These are phyloP conservation scores for Sycophaga agraensis DNA, from an alignment of 1,140 invertebrate genomes.

Conservation along the genomic window DNA sequence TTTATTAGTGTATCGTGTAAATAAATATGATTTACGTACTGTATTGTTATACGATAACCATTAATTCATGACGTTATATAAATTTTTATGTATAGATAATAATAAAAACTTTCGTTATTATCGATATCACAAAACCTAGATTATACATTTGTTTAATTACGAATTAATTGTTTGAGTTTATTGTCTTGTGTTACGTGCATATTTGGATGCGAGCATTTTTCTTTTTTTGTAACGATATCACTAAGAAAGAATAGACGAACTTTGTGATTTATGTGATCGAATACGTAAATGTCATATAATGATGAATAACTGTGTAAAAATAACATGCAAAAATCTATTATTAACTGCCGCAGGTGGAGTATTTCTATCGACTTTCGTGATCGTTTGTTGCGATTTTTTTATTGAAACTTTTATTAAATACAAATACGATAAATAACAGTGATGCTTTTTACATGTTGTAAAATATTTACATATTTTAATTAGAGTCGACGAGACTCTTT, in stretches of 20 bases:
- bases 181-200: background rate
- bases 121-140: background rate
- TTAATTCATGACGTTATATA: conserved; percentile 13
- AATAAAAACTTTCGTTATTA: conserved; percentile 14
- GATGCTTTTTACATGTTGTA: conserved; percentile 25
- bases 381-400: conserved; percentile 25
- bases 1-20: conserved; percentile 9
- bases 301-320: conserved; percentile 18
- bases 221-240: conserved; percentile 3
- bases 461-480: conserved; percentile 25
- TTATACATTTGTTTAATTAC: background rate
- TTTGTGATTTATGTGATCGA: conserved; percentile 24
- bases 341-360: conserved; percentile 5
- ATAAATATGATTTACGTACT: conserved; percentile 10
- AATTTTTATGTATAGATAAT: conserved; percentile 8
- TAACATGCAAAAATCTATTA: conserved; percentile 5
- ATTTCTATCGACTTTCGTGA: conserved; percentile 17
- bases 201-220: background rate
- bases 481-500: background rate
- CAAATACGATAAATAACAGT: conserved; percentile 11
- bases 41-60: background rate
- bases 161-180: conserved; percentile 1
- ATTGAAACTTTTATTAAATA: conserved; percentile 13
- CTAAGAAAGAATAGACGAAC: conserved; percentile 7
- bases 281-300: conserved; percentile 10